These are phyloP conservation scores for Bicyclus anynana DNA, from an alignment of 1,140 invertebrate species.

Conservation along the genomic window DNA sequence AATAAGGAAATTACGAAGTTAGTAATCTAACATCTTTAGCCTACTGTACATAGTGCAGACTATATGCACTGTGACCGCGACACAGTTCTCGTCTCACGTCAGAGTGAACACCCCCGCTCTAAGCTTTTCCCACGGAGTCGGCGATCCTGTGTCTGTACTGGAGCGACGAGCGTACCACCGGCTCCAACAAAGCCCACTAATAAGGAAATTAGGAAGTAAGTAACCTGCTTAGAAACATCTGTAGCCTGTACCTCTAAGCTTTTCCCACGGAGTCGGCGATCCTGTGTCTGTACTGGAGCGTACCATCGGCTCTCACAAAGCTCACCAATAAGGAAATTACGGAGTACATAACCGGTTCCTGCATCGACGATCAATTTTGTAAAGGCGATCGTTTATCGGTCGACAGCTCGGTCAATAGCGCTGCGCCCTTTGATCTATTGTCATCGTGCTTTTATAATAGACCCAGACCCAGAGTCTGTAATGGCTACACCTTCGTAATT, in stretches of 20 bases:
- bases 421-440: too few species aligned
- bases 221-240: too few species aligned
- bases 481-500: too few species aligned
- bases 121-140: slow-evolving; percentile 70
- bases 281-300: slow-evolving; percentile 35
- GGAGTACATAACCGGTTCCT: slow-evolving; percentile 47
- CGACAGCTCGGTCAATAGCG: too few species aligned
- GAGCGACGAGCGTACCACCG: slow-evolving; percentile 31
- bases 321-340: slow-evolving; percentile 33
- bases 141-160: slow-evolving; percentile 45
- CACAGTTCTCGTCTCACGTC: slow-evolving; percentile 68
- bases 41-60: slow-evolving; percentile 9
- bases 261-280: slow-evolving; percentile 69
- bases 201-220: slow-evolving; percentile 44
- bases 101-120: slow-evolving; percentile 61
- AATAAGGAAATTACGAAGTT: slow-evolving; percentile 41
- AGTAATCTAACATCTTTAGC: slow-evolving; percentile 13
- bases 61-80: slow-evolving; percentile 21
- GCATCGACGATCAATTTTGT: too few species aligned
- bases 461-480: too few species aligned
- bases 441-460: too few species aligned
- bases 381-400: too few species aligned
- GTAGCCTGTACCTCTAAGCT: too few species aligned
- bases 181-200: slow-evolving; percentile 18
- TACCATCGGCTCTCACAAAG: slow-evolving; percentile 25